phyloP scores from a whole-genome alignment of 2,888 invertebrate genomes.

The Pogonocherus hispidulus region DNA sequence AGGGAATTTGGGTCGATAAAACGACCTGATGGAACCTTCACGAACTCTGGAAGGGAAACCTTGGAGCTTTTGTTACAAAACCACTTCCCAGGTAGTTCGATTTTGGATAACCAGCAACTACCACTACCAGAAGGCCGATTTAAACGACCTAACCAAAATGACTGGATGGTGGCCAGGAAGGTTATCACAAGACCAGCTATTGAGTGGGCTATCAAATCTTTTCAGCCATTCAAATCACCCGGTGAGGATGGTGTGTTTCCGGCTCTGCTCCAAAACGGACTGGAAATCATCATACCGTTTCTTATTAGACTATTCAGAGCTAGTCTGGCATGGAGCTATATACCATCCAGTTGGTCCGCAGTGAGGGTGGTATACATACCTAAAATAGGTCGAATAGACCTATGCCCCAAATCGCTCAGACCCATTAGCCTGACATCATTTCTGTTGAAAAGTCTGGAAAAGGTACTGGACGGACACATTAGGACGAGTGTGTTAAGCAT shows the following conservation, averaged over 20 bases:
- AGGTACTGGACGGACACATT: too few relatives aligned
- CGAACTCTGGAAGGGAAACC: not conserved
- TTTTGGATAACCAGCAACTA: conserved; percentile 5
- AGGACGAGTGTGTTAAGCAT: not conserved
- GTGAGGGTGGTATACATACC: not conserved
- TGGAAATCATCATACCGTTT: not conserved
- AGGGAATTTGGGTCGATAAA: not conserved
- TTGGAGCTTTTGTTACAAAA: not conserved
- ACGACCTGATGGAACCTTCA: not conserved
- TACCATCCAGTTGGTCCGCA: not conserved
- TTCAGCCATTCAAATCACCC: conserved; percentile 6
- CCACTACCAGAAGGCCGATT: not conserved
- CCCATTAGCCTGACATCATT: not conserved
- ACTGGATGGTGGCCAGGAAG: not conserved
- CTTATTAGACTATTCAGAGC: not conserved
- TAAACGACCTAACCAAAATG: not conserved
- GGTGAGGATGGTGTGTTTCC: not conserved
- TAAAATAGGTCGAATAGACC: too few relatives aligned
- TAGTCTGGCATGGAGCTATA: not conserved
- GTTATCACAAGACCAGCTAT: conserved; percentile 13
- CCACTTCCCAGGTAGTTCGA: conserved; percentile 68
- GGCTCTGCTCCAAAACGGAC: not conserved
- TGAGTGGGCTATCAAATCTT: conserved; percentile 15
- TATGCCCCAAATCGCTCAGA: not conserved
- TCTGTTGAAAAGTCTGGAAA: not conserved